phyloP scores from a whole-genome alignment of 2,797 vertebrate genomes.

The Poeciliopsis infans region DNA sequence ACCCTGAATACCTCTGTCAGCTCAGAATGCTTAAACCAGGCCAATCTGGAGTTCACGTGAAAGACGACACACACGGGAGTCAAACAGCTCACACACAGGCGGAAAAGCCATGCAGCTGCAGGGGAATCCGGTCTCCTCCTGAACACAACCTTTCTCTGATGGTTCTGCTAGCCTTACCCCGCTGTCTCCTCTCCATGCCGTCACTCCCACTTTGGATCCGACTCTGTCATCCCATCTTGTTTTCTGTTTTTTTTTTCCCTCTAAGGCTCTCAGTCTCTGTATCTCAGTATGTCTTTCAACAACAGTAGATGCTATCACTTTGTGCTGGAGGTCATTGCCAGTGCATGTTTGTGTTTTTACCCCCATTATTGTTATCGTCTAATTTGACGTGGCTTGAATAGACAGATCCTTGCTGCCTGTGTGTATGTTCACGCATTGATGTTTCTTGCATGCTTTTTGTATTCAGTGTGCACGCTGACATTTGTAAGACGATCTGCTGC shows the following conservation, averaged over 20 bases:
- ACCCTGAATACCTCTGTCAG: conserved; percentile 68
- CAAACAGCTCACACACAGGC: conserved; percentile 22
- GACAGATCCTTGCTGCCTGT: conserved; percentile 21
- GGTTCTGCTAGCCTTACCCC: conserved; percentile 25
- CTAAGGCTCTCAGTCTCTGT: conserved; percentile 15
- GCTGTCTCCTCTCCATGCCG: conserved; percentile 29
- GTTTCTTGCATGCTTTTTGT: conserved; percentile 8
- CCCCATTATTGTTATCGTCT: conserved; percentile 58
- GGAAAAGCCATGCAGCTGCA: conserved; percentile 14
- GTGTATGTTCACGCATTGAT: neutral
- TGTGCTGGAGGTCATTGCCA: conserved; percentile 53
- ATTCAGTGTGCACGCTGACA: conserved; percentile 45
- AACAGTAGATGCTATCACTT: conserved; percentile 55
- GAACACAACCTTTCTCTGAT: conserved; percentile 53
- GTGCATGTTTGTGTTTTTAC: conserved; percentile 67
- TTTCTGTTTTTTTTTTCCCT: conserved; percentile 15
- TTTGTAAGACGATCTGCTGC: conserved; percentile 51
- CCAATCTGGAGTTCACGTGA: conserved; percentile 61
- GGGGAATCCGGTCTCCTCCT: conserved; percentile 40
- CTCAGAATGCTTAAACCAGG: conserved; percentile 61
- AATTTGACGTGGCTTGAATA: conserved; percentile 43
- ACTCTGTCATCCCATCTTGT: conserved; percentile 30
- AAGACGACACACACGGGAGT: conserved; percentile 48
- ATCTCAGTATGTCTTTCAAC: conserved; percentile 49
- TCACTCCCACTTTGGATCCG: conserved; percentile 23